Base-by-base conservation (phyloP, 2,888 invertebrate genomes). In the Drosophila robusta region DNA sequence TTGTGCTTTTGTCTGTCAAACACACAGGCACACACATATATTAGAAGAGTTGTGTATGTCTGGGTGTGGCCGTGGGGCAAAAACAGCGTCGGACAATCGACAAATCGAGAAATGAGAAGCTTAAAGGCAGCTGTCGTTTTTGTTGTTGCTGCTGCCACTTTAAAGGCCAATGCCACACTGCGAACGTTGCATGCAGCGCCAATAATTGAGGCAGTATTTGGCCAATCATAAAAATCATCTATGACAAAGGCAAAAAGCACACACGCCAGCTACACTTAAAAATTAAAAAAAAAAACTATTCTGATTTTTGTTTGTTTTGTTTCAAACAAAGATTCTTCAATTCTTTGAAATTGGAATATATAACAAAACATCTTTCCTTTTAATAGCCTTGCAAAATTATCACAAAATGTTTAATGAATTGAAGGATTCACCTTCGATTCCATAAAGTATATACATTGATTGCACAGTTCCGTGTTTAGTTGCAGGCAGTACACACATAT, bases 161-260 rank as follows among this genome's bases (percentile, higher is more conserved):
- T 71, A 67, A 80, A 78, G 80, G 70, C 78, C 84, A 83, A 80
- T 82, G 80, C 74, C 78, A 74, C 26, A 49, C 49, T 56, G 29
- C 16, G 22, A 41, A 51, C 57, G 45, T 52, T 50, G 66, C 73
- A 60, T 63, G 65, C 69, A 63, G 47, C 50, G 73, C 60, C 54
- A 57, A 50, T 83, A 82, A 82, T 82, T 83, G 76, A 78, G 73
- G 51, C 70, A 54, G 57, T 52, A 66, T 66, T 58, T 52, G 41
- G 39, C 34, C 18, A 46, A 69, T 22, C 52, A 55, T 49, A 49
- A 64, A 52, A 60, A 54, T 65, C 42, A 45, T 32, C 38, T 18
- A 34, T 1, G 7, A 34, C 11, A 34, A 54, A 36, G 32, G 14
- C 26, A 39, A 50, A 50, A 45, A 18, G 3, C 45, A 16, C 26